A percentile compares a stretch with the other conserved stretches of the same genome.
Conservation (phyloP, 2,888 invertebrate species). For the Tetheella fluctuosa region DNA sequence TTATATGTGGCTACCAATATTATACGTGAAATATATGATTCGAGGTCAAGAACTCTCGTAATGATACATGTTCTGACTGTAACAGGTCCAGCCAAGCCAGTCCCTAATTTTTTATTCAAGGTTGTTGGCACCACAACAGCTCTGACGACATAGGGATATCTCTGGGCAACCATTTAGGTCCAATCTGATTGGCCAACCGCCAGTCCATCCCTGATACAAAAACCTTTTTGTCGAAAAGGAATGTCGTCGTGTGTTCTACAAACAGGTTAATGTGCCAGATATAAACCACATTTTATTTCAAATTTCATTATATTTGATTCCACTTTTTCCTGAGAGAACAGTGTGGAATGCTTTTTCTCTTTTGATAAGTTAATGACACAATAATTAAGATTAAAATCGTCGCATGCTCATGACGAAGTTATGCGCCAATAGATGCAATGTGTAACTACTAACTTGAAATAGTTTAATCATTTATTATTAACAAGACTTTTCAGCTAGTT, state of each 20-base stretch:
- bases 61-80: not conserved
- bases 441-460: not conserved
- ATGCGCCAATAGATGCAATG: constrained; percentile 33
- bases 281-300: constrained; percentile 15
- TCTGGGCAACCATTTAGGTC: not conserved
- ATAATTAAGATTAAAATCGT: constrained; percentile 39
- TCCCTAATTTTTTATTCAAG: not conserved
- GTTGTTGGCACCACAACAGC: not conserved
- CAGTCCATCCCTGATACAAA: not conserved
- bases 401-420: constrained; percentile 23
- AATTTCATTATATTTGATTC: constrained; percentile 16
- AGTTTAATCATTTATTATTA: no score
- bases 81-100: not conserved
- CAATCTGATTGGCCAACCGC: not conserved
- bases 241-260: not conserved
- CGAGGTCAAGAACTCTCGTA: not conserved
- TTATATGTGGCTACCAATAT: not conserved
- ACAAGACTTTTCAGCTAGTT: not conserved
- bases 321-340: constrained; percentile 23
- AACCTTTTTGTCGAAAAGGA: constrained; percentile 1
- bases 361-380: constrained; percentile 35
- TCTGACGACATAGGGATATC: not conserved
- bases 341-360: constrained; percentile 28
- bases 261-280: not conserved
- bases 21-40: not conserved